Base-by-base conservation (phyloP, 2,113 vertebrate genomes). In the Pteronura brasiliensis region DNA sequence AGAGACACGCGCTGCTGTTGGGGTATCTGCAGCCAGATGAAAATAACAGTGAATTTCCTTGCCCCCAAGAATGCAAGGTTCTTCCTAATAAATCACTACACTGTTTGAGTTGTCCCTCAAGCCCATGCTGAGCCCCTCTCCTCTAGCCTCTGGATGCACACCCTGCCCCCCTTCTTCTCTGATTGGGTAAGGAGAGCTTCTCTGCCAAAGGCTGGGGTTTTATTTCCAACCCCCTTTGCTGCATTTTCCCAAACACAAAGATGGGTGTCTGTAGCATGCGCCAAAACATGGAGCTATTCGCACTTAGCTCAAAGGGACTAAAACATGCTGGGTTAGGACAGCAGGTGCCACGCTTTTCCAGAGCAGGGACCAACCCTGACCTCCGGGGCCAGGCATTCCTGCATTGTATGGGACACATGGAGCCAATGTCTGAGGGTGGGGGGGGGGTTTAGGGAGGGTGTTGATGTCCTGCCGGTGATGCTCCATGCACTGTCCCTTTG, bases 401-500 rank as follows among this genome's bases (percentile, higher is more conserved):
- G 23, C 27, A 18, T 7, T 49, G 57, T 44, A 69, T 10, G 5
- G 13, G 65, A 72, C 44, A 49, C 4, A 2, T 0, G 1, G 20
- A 63, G 25, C 20, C 9, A 14, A 4, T 17, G 65, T 10, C 17
- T 61, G 10, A 1, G 9, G 0, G 52, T 55, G 1, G 27, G 6
- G 1, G 6, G 8, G 23, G 14, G 3, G n/a, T 23, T 1, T 8
- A 9, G 31, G 15, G 1, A 47, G 39, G 4, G 29, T 25, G 1
- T 34, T 44, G 49, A 29, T 11, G 29, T 7, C 12, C 34, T 5
- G 12, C 44, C 23, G 9, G 29, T 2, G 25, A 65, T 36, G 13
- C 1, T 7, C 27, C 3, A 52, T 0, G 0, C 23, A 3, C 23
- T 10, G 25, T n/a, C 27, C 59, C n/a, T 72, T 25, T 59, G 23